phyloP scores from a whole-genome alignment of 2,797 vertebrate species.

The Helicolenus hilgendorfi region DNA sequence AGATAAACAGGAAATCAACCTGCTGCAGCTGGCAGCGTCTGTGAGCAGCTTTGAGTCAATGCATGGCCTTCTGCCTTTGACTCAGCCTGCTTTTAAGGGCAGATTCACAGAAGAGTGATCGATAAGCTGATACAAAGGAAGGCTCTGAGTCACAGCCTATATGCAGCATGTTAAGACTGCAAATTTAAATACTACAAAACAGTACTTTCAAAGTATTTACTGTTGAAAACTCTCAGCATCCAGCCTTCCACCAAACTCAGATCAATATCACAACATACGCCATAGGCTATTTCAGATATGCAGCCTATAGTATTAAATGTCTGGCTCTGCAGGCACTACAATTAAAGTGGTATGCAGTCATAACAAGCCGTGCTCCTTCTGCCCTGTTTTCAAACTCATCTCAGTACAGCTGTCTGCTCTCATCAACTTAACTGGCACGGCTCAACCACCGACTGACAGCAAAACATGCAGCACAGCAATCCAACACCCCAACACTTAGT shows the following conservation, averaged over 20 bases:
- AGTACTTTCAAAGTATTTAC: background rate
- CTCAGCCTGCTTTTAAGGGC: conserved; percentile 20
- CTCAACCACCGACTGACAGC: conserved; percentile 34
- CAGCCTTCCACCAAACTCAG: background rate
- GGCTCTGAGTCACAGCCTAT: background rate
- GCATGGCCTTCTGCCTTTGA: conserved; percentile 25
- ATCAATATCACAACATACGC: conserved; percentile 14
- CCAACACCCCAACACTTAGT: conserved; percentile 36
- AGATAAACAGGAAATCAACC: conserved; percentile 79
- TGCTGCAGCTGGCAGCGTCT: conserved; percentile 55
- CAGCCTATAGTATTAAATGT: background rate
- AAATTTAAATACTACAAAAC: background rate
- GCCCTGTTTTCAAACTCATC: conserved; percentile 12
- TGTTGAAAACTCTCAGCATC: background rate
- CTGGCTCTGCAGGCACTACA: background rate
- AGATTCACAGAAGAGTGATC: conserved; percentile 40
- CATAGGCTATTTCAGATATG: conserved; percentile 1
- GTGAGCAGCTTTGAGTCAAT: conserved; percentile 54
- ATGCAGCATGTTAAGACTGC: background rate
- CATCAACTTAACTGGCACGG: conserved; percentile 40
- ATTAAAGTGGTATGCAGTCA: conserved; percentile 18
- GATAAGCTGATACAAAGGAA: conserved; percentile 12
- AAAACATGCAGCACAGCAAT: conserved; percentile 36
- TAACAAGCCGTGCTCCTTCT: background rate
- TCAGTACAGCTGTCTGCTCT: conserved; percentile 42